These are phyloP conservation scores for Gymnoscelis rufifasciata DNA, from an alignment of 2,888 invertebrate species.

Conservation along the genomic window DNA sequence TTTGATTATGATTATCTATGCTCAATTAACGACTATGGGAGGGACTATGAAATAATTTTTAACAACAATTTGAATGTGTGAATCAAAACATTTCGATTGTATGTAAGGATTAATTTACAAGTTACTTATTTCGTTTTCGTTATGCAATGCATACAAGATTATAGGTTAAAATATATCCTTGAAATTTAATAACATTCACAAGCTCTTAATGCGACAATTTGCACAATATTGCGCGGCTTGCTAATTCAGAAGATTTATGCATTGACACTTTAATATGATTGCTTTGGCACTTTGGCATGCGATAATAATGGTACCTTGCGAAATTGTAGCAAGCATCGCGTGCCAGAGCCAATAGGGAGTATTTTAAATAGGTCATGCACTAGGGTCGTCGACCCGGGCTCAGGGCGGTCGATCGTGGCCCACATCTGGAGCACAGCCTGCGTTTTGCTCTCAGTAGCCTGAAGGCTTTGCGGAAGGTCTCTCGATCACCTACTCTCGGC, in stretches of 20 bases:
- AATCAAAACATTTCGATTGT: too few relatives aligned
- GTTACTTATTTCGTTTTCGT: too few relatives aligned
- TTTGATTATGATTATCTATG: too few relatives aligned
- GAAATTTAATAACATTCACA: too few relatives aligned
- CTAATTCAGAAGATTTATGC: neutral
- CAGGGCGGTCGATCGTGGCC: slow-evolving; percentile 44
- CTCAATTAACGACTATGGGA: too few relatives aligned
- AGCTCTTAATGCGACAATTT: neutral
- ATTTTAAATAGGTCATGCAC: slow-evolving; percentile 22
- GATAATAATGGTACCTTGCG: neutral
- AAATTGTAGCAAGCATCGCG: slow-evolving; percentile 4
- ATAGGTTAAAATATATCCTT: too few relatives aligned
- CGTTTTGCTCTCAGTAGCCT: slow-evolving; percentile 23
- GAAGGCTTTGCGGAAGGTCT: slow-evolving; percentile 28
- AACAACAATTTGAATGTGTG: too few relatives aligned
- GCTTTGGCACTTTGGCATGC: slow-evolving; percentile 2
- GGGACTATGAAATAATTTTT: too few relatives aligned
- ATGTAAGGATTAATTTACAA: too few relatives aligned
- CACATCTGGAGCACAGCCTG: slow-evolving; percentile 39
- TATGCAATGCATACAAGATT: too few relatives aligned
- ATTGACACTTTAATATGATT: neutral
- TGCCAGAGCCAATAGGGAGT: slow-evolving; percentile 5
- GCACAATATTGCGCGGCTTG: neutral
- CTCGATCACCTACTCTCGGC: neutral
- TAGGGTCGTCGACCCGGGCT: slow-evolving; percentile 19